These are phyloP conservation scores for Cromileptes altivelis DNA, from an alignment of 2,113 vertebrate genomes.

Conservation along the genomic window DNA sequence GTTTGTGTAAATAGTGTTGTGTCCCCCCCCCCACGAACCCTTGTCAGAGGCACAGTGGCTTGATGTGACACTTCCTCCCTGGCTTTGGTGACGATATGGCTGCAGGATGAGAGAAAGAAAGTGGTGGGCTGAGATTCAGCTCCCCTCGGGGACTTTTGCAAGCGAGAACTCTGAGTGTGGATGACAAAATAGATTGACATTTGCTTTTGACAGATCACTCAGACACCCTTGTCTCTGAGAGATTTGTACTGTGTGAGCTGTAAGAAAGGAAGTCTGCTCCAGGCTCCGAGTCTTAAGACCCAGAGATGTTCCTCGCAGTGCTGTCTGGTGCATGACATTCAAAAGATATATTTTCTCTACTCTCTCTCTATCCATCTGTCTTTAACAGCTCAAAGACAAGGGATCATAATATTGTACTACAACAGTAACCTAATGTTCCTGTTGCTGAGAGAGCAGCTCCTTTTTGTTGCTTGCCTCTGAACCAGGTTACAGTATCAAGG, in stretches of 20 bases:
- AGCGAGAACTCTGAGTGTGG: conserved; percentile 70
- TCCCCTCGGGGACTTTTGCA: conserved; percentile 70
- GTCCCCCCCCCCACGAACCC: conserved; percentile 26
- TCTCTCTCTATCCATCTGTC: conserved; percentile 38
- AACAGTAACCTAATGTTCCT: conserved; percentile 40
- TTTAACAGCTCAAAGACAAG: conserved; percentile 64
- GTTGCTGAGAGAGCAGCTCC: conserved; percentile 36
- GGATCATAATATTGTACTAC: conserved; percentile 47
- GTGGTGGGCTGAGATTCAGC: conserved; percentile 60
- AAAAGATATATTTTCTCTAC: conserved; percentile 55
- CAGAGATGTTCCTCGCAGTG: conserved; percentile 69
- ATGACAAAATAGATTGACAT: conserved; percentile 83
- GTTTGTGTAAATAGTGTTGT: conserved; percentile 76
- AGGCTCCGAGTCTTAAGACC: conserved; percentile 67
- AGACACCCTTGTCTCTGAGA: conserved; percentile 74
- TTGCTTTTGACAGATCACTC: conserved; percentile 81
- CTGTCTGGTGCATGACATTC: conserved; percentile 63
- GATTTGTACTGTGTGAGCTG: conserved; percentile 68
- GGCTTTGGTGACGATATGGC: conserved; percentile 65
- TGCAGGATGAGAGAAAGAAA: conserved; percentile 70
- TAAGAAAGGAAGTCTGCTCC: conserved; percentile 64
- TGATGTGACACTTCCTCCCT: conserved; percentile 75
- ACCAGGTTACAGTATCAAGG: conserved; percentile 53
- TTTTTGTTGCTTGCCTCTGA: conserved; percentile 66
- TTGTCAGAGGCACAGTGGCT: conserved; percentile 70